Conservation (phyloP, 2,888 invertebrate genomes). For the Neocrepidodera transversa region DNA sequence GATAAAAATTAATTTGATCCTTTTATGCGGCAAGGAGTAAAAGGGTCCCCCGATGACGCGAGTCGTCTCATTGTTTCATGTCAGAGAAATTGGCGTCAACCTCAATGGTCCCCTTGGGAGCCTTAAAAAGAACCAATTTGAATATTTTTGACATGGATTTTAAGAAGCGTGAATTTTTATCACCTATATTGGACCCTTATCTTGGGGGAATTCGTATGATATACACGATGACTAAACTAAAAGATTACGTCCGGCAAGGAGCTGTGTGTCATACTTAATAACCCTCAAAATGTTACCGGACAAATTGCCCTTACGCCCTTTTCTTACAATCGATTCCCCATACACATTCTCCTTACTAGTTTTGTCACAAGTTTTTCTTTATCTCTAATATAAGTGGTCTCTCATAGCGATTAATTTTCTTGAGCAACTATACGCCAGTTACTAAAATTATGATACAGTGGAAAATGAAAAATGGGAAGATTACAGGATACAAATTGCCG, state of each 20-base stretch:
- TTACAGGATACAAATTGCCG: too few relatives aligned
- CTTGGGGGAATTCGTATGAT: conserved; percentile 48
- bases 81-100: conserved; percentile 64
- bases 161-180: conserved; percentile 63
- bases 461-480: too few relatives aligned
- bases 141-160: conserved; percentile 66
- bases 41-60: conserved; percentile 52
- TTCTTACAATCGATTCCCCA: conserved; percentile 15
- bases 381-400: too few relatives aligned
- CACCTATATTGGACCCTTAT: conserved; percentile 58
- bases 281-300: conserved; percentile 37
- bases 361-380: not conserved
- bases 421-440: too few relatives aligned
- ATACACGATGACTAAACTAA: conserved; percentile 48
- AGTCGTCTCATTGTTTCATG: conserved; percentile 61
- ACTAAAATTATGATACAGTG: too few relatives aligned
- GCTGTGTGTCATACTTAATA: conserved; percentile 35
- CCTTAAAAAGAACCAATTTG: conserved; percentile 64
- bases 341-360: not conserved
- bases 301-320: conserved; percentile 33
- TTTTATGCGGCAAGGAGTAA: conserved; percentile 51
- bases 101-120: conserved; percentile 61
- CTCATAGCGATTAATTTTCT: too few relatives aligned
- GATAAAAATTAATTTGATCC: conserved; percentile 53
- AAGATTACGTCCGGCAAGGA: conserved; percentile 42